Conservation (phyloP, 2,888 invertebrate species). For the Hermaeophaga mercurialis region DNA sequence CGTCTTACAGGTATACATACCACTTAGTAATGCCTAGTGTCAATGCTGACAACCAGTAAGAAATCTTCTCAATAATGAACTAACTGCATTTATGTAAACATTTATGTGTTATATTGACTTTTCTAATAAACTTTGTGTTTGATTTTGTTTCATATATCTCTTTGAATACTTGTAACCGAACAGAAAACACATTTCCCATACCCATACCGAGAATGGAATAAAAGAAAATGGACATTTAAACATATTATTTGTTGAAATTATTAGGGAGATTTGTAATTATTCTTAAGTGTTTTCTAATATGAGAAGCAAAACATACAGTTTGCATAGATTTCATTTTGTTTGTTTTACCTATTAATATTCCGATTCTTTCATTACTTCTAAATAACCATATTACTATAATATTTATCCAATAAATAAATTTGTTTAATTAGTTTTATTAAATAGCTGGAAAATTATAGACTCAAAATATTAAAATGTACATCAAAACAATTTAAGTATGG, state of each 20-base stretch:
- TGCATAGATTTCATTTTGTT: slow-evolving; percentile 3
- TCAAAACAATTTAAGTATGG: too few species aligned
- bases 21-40: slow-evolving; percentile 35
- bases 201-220: slow-evolving; percentile 27
- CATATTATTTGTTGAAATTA: slow-evolving; percentile 30
- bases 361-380: too few species aligned
- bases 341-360: slow-evolving; percentile 21
- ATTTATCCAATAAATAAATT: too few species aligned
- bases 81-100: slow-evolving; percentile 38
- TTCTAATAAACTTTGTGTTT: slow-evolving; percentile 33
- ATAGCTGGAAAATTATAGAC: too few species aligned
- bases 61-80: slow-evolving; percentile 33
- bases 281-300: slow-evolving; percentile 29
- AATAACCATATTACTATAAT: too few species aligned
- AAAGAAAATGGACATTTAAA: slow-evolving; percentile 32
- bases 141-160: slow-evolving; percentile 29
- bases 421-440: too few species aligned
- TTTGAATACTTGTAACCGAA: slow-evolving; percentile 28
- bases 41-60: slow-evolving; percentile 34
- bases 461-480: too few species aligned
- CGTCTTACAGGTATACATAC: slow-evolving; percentile 29
- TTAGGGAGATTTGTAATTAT: slow-evolving; percentile 21
- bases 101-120: slow-evolving; percentile 32
- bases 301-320: slow-evolving; percentile 12
- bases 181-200: slow-evolving; percentile 30